Evolutionary conservation across 2,888 invertebrate species (phyloP).

Genomic region (Panorpa germanica): DNA sequence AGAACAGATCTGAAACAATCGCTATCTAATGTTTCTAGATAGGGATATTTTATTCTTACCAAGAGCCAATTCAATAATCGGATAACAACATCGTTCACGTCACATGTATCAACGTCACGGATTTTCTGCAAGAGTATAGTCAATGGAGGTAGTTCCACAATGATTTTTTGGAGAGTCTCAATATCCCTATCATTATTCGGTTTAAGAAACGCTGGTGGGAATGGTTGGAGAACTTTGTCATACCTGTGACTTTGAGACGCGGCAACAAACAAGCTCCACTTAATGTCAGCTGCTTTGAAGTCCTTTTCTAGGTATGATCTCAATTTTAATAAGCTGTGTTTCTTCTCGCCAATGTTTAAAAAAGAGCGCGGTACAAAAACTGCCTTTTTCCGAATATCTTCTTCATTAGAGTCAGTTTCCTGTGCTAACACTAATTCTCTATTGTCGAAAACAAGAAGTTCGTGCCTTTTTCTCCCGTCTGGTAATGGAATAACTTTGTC

Average conservation of each 20-base stretch:
- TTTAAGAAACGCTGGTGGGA: conserved; percentile 47
- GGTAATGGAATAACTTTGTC: too few species aligned
- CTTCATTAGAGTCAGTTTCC: too few species aligned
- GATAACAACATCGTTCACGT: conserved; percentile 31
- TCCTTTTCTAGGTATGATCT: conserved; percentile 34
- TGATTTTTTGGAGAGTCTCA: conserved; percentile 32
- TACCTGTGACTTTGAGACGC: conserved; percentile 60
- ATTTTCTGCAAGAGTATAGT: too few species aligned
- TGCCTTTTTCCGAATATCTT: too few species aligned
- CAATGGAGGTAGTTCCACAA: conserved; percentile 28
- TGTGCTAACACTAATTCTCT: too few species aligned
- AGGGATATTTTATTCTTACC: conserved; percentile 37
- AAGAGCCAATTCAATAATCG: conserved; percentile 48
- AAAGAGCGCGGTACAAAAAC: too few species aligned
- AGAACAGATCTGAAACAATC: too few species aligned
- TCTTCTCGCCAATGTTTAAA: too few species aligned
- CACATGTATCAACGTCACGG: conserved; percentile 20
- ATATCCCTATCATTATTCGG: too few species aligned
- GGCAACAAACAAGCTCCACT: conserved; percentile 60
- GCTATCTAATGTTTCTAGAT: conserved; percentile 31
- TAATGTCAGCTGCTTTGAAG: conserved; percentile 46
- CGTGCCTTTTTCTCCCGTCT: too few species aligned
- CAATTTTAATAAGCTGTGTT: too few species aligned
- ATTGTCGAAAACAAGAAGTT: too few species aligned
- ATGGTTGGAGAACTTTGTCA: conserved; percentile 55